These are phyloP conservation scores for Brevimyrus niger DNA, from an alignment of 2,113 vertebrate genomes.

Conservation along the genomic window DNA sequence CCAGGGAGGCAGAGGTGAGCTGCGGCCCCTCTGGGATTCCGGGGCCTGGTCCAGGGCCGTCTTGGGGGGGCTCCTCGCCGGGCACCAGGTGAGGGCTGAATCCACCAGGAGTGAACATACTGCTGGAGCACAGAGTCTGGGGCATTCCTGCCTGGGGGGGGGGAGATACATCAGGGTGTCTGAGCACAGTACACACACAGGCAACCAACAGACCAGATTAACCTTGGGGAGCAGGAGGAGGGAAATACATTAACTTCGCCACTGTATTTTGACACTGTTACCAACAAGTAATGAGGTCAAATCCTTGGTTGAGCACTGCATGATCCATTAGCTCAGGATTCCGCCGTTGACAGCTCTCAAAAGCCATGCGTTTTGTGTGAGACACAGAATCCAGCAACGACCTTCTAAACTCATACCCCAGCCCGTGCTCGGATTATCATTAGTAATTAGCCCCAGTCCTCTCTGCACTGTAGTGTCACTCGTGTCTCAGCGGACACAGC, in stretches of 20 bases:
- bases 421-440: not conserved
- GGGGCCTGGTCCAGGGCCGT: constrained; percentile 61
- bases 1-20: constrained; percentile 81
- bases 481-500: not conserved
- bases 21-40: constrained; percentile 66
- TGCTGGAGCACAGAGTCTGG: constrained; percentile 70
- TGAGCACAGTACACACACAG: not conserved
- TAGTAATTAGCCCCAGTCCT: not conserved
- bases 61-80: constrained; percentile 63
- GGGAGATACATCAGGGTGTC: not conserved
- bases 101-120: constrained; percentile 79
- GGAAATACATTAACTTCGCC: not conserved
- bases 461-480: not conserved
- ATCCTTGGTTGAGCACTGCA: not conserved
- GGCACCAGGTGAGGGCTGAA: constrained; percentile 72
- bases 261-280: not conserved
- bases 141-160: constrained; percentile 74
- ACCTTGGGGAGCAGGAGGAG: not conserved
- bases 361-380: not conserved
- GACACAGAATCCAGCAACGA: not conserved
- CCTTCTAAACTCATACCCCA: not conserved
- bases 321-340: not conserved
- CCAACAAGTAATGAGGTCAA: not conserved
- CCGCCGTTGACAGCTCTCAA: not conserved
- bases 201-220: not conserved